phyloP scores from a whole-genome alignment of 1,140 invertebrate species.

The Melitaea cinxia region DNA sequence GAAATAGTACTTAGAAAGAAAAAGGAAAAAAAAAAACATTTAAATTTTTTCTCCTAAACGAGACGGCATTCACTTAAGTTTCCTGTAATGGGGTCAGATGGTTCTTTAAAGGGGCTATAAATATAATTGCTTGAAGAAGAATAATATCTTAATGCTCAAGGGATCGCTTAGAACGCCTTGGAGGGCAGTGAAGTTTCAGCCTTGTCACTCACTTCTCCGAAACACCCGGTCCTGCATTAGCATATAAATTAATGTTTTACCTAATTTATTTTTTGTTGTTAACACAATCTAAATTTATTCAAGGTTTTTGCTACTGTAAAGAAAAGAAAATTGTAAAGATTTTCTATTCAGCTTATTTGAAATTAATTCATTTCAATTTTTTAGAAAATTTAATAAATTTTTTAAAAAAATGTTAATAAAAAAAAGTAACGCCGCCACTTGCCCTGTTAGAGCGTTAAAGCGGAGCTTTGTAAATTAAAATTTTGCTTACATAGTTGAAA shows the following conservation, averaged over 20 bases:
- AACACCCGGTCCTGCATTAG: slow-evolving; percentile 52
- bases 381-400: no score
- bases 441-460: no score
- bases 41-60: slow-evolving; percentile 6
- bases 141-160: slow-evolving; percentile 66
- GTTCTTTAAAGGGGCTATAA: slow-evolving; percentile 31
- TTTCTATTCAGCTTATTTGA: no score
- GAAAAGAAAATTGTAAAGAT: no score
- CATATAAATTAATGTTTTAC: slow-evolving; percentile 56
- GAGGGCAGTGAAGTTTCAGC: slow-evolving; percentile 52
- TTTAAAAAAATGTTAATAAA: no score
- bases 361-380: no score
- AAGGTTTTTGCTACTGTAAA: no score
- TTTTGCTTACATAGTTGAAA: no score
- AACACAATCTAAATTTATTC: no score
- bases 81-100: slow-evolving; percentile 26
- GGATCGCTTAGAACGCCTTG: slow-evolving; percentile 53
- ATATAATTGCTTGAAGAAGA: slow-evolving; percentile 59
- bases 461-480: no score
- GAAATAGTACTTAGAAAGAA: neutral
- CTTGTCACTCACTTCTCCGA: slow-evolving; percentile 68
- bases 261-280: neutral
- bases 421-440: no score
- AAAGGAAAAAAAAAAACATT: slow-evolving; percentile 8
- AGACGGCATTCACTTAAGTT: slow-evolving; percentile 27